Evolutionary conservation across 2,113 vertebrate genomes (phyloP).

Genomic region (Thamnaconus septentrionalis): DNA sequence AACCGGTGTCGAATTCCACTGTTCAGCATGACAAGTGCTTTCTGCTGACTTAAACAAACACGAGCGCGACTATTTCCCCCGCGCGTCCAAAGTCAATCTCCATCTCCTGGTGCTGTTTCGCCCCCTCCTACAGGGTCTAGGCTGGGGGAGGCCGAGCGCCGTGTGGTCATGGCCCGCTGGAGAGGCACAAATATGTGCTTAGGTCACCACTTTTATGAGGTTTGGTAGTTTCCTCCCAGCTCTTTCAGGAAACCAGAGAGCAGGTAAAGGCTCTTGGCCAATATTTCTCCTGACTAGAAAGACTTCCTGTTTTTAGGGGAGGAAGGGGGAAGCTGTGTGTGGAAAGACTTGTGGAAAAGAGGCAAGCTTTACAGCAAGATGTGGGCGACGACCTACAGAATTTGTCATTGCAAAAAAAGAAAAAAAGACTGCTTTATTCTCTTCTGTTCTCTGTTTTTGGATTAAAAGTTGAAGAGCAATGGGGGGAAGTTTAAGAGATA

Average conservation of each 20-base stretch:
- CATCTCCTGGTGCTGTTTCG: conserved; percentile 29
- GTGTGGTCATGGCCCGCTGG: conserved; percentile 53
- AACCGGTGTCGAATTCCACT: conserved; percentile 5
- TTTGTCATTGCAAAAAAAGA: conserved; percentile 10
- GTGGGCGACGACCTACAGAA: neutral
- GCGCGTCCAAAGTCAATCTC: conserved; percentile 43
- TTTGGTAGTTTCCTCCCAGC: conserved; percentile 68
- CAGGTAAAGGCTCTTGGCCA: conserved; percentile 67
- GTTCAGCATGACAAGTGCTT: conserved; percentile 37
- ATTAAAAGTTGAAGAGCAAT: conserved; percentile 4
- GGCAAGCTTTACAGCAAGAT: conserved; percentile 11
- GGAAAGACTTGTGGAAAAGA: conserved; percentile 1
- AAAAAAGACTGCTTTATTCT: conserved; percentile 6
- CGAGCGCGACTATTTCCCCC: conserved; percentile 27
- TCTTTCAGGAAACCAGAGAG: conserved; percentile 74
- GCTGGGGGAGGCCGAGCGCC: conserved; percentile 36
- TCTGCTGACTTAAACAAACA: conserved; percentile 65
- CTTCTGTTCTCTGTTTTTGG: neutral
- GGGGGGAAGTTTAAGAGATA: neutral
- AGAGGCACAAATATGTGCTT: conserved; percentile 72
- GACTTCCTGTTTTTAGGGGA: conserved; percentile 72
- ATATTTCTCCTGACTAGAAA: conserved; percentile 65
- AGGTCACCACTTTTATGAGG: conserved; percentile 66
- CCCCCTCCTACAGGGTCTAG: conserved; percentile 29
- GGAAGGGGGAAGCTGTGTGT: neutral